phyloP scores from a whole-genome alignment of 2,888 invertebrate species.

The Caenorhabditis imperialis region DNA sequence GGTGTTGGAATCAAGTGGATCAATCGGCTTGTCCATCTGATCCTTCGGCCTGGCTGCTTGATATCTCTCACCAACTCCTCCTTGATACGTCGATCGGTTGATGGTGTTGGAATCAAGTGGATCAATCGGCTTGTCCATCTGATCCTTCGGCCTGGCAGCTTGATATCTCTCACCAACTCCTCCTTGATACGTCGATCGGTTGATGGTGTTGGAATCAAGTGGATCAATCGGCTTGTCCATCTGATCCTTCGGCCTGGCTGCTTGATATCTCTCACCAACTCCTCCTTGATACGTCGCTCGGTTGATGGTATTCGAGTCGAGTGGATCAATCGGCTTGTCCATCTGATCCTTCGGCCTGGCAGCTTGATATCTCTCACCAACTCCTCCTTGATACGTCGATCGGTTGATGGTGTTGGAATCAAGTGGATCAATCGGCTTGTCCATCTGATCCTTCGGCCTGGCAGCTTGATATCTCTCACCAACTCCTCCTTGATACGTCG shows the following conservation, averaged over 20 bases:
- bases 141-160: slow-evolving; percentile 5
- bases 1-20: neutral
- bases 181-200: slow-evolving; percentile 17
- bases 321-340: no score
- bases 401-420: slow-evolving; percentile 9
- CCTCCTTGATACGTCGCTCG: slow-evolving; percentile 19
- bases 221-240: no score
- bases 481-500: slow-evolving; percentile 19
- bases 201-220: slow-evolving; percentile 7
- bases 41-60: slow-evolving; percentile 4
- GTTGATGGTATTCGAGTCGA: slow-evolving; percentile 9
- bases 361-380: slow-evolving; percentile 5
- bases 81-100: slow-evolving; percentile 20
- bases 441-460: slow-evolving; percentile 8
- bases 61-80: slow-evolving; percentile 11
- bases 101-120: slow-evolving; percentile 2
- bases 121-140: no score
- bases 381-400: slow-evolving; percentile 17
- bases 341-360: slow-evolving; percentile 10
- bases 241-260: slow-evolving; percentile 5
- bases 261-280: slow-evolving; percentile 5
- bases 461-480: slow-evolving; percentile 5
- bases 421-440: no score
- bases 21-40: slow-evolving; percentile 8
- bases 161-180: slow-evolving; percentile 9